These are phyloP conservation scores for Bombyx huttoni DNA, from an alignment of 2,888 invertebrate genomes.

Conservation along the genomic window DNA sequence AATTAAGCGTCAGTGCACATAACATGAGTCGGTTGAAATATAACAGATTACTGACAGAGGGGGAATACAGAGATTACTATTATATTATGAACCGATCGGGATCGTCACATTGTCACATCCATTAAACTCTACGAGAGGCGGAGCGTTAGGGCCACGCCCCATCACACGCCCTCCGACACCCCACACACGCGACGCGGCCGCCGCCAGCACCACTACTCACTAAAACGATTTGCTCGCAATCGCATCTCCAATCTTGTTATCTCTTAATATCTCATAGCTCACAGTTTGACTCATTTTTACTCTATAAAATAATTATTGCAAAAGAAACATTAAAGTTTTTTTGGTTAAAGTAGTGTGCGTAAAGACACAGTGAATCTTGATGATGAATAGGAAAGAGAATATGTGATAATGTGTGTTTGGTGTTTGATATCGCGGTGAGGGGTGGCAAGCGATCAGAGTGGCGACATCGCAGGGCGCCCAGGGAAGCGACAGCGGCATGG, in stretches of 20 bases:
- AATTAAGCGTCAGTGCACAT: background rate
- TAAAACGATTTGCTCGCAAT: slow-evolving; percentile 61
- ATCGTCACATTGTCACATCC: slow-evolving; percentile 69
- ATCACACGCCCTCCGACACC: slow-evolving; percentile 25
- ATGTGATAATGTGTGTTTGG: slow-evolving; percentile 19
- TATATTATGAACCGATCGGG: slow-evolving; percentile 41
- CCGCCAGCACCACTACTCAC: slow-evolving; percentile 30
- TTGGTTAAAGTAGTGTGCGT: background rate
- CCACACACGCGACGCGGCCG: slow-evolving; percentile 21
- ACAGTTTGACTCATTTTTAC: background rate
- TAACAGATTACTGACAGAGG: slow-evolving; percentile 37
- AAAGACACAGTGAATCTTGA: slow-evolving; percentile 6
- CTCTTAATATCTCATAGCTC: slow-evolving; percentile 12
- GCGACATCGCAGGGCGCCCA: slow-evolving; percentile 45
- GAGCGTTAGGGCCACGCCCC: slow-evolving; percentile 41
- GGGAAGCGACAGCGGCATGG: slow-evolving; percentile 34
- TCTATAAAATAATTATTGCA: background rate
- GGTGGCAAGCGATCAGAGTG: slow-evolving; percentile 24
- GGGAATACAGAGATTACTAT: slow-evolving; percentile 59
- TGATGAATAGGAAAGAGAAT: slow-evolving; percentile 15
- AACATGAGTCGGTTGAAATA: slow-evolving; percentile 9
- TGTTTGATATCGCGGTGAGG: slow-evolving; percentile 17
- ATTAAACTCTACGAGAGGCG: slow-evolving; percentile 53
- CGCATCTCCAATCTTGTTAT: slow-evolving; percentile 52
- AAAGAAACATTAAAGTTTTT: background rate